Base-by-base conservation (phyloP, 2,113 vertebrate species). In the Barbus barbus region DNA sequence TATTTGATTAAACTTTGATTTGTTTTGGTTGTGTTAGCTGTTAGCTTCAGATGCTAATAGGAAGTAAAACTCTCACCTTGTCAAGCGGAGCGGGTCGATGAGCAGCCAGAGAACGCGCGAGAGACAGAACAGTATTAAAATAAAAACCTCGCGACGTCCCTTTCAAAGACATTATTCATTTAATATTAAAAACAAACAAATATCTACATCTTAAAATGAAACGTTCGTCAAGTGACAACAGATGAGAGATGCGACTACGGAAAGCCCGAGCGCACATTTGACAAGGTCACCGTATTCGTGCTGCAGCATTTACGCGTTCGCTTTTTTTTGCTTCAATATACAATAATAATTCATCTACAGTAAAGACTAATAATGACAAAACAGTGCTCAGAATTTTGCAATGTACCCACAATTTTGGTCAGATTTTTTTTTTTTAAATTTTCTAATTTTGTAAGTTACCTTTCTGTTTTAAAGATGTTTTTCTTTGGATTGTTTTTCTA, bases 91-190 rank as follows among this genome's bases (percentile, higher is more conserved):
- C 96, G 0, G 95, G 96, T 65, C 90, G 95, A 92, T 98, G 97
- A 84, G 96, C 96, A 0, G 97, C 96, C 90, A 98, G 87, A 9
- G 97, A 98, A 11, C 97, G 96, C 7, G 97, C 96, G 90, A 99
- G 85, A 0, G 97, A 98, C 89, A 99, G 85, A 51, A 99, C 97
- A 0, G 97, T 99, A 90, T 95, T 97, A 88, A 99, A 98, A 88
- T 98, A 99, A 89, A 99, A 99, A 0, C 96, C 97, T 73, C 96
- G 93, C 46, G 94, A 86, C 11, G 91, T 92, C 11, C 93, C 90
- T 85, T 88, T 87, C 0, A 91, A 63, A 76, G 94, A 91, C 93
- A 96, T 96, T 87, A 80, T 88, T 91, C 22, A 36, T 31, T 48
- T 61, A 51, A 86, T 33, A 28, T n/a, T 56, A 1, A 20, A 36